phyloP scores from a whole-genome alignment of 1,140 invertebrate genomes.

The Piezodorus guildinii region DNA sequence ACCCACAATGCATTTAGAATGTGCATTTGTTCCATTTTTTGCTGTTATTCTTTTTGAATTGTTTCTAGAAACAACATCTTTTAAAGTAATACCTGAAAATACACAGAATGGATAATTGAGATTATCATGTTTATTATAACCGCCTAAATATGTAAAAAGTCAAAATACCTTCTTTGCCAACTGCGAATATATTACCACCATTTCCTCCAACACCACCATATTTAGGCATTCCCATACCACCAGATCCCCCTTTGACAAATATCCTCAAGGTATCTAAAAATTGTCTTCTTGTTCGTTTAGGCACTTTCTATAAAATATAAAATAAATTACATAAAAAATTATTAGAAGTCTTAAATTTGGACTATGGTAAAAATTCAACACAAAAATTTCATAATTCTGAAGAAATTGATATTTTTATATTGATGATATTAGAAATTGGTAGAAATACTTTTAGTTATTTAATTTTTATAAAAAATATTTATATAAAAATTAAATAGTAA shows the following conservation, averaged over 20 bases:
- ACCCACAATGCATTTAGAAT: slow-evolving; percentile 60
- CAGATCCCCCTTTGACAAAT: slow-evolving; percentile 33
- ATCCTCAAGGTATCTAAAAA: slow-evolving; percentile 30
- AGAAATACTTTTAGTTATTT: too few species aligned
- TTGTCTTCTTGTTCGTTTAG: slow-evolving; percentile 16
- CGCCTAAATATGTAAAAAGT: neutral
- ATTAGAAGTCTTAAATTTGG: too few species aligned
- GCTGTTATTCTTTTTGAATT: slow-evolving; percentile 48
- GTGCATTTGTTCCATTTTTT: slow-evolving; percentile 54
- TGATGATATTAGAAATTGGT: too few species aligned
- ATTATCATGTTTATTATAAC: neutral
- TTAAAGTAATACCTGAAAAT: slow-evolving; percentile 39
- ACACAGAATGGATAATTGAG: neutral
- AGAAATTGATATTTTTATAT: too few species aligned
- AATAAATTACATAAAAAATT: too few species aligned
- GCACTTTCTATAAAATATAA: neutral
- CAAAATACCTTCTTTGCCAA: slow-evolving; percentile 45
- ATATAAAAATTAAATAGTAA: too few species aligned
- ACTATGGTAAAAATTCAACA: too few species aligned
- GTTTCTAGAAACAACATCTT: slow-evolving; percentile 40
- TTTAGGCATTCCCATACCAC: slow-evolving; percentile 60
- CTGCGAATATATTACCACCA: slow-evolving; percentile 68
- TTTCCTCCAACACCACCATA: slow-evolving; percentile 75
- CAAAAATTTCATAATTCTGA: neutral
- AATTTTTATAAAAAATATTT: too few species aligned